Evolutionary conservation across 2,113 vertebrate genomes (phyloP).

Genomic region (Columba janthina): DNA sequence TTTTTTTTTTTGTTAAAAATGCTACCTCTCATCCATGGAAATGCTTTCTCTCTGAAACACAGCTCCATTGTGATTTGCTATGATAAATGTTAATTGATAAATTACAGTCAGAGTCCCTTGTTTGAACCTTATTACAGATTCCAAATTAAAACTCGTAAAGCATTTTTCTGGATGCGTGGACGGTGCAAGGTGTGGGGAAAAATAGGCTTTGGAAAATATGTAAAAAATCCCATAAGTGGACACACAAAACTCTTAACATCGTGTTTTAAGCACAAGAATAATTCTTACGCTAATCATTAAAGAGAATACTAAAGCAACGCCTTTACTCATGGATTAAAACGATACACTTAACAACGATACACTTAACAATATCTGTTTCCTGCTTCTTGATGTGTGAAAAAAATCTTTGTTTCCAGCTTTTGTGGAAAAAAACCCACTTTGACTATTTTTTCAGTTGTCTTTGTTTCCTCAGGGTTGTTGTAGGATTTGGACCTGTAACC

Average conservation of each 20-base stretch:
- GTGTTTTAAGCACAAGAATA: background rate
- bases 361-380: background rate
- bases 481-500: background rate
- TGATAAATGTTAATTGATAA: conserved; percentile 71
- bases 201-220: background rate
- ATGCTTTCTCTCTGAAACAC: conserved; percentile 51
- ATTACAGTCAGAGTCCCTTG: conserved; percentile 37
- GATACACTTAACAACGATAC: background rate
- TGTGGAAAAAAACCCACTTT: background rate
- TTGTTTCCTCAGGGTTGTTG: background rate
- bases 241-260: background rate
- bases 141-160: background rate
- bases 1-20: conserved; percentile 47
- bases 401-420: background rate
- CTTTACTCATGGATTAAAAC: background rate
- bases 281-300: background rate
- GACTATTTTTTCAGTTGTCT: background rate
- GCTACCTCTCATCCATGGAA: conserved; percentile 47
- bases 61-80: conserved; percentile 67
- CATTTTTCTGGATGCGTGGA: background rate
- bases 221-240: background rate
- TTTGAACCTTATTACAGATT: conserved; percentile 54
- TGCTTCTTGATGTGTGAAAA: background rate
- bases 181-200: background rate
- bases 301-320: accelerated